Conservation (phyloP, 92 coral and sea anemone genomes). For the Palythoa caribaeorum region DNA sequence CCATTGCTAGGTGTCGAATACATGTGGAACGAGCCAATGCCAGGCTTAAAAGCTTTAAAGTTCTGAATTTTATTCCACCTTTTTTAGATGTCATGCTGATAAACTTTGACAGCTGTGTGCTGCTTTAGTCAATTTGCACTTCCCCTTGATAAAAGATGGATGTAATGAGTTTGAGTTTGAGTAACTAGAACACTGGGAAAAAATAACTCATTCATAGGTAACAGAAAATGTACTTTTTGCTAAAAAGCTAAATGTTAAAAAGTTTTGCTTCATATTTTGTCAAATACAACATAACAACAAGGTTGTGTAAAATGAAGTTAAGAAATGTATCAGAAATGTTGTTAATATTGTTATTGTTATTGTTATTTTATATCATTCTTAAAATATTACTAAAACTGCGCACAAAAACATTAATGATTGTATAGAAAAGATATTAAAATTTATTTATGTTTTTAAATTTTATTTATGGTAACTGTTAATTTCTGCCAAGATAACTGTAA, state of each 20-base stretch:
- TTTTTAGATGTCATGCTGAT: constrained; percentile 13
- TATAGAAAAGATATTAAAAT: constrained; percentile 8
- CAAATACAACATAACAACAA: constrained; percentile 19
- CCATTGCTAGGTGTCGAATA: constrained; percentile 7
- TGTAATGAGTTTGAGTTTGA: constrained; percentile 16
- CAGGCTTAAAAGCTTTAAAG: constrained; percentile 7
- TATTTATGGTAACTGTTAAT: constrained; percentile 23
- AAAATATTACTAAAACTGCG: constrained; percentile 19
- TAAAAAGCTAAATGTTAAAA: constrained; percentile 19
- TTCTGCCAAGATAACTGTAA: constrained; percentile 28
- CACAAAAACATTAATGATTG: constrained; percentile 14
- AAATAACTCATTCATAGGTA: constrained; percentile 17
- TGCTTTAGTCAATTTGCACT: constrained; percentile 19
- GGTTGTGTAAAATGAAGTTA: constrained; percentile 23
- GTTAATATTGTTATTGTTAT: constrained; percentile 8
- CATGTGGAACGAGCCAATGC: constrained; percentile 8
- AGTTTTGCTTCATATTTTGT: constrained; percentile 32
- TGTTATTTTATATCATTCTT: background rate
- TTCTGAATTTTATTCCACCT: constrained; percentile 12
- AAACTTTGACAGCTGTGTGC: constrained; percentile 16
- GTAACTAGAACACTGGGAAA: constrained; percentile 16
- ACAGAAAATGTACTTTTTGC: constrained; percentile 21
- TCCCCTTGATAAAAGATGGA: constrained; percentile 12
- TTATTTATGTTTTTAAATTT: constrained; percentile 14
- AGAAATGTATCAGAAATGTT: constrained; percentile 24